Percentiles rank a stretch among this genome's conserved stretches.
Evolutionary conservation across 92 coral and sea anemone species (phyloP).

Genomic region (Epizoanthus stellaris): DNA sequence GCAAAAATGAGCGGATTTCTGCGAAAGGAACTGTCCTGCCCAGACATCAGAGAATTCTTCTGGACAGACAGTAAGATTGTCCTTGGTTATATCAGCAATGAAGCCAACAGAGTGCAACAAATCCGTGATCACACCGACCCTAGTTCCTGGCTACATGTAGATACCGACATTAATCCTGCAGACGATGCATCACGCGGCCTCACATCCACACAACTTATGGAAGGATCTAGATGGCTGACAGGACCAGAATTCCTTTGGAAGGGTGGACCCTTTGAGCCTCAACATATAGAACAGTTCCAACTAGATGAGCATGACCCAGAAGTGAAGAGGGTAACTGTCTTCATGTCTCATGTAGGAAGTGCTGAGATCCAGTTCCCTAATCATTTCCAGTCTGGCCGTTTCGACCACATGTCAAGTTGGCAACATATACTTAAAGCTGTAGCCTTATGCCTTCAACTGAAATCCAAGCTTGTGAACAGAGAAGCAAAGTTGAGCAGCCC

Average conservation of each 20-base stretch:
- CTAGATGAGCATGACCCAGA: constrained; percentile 50
- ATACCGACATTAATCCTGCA: neutral
- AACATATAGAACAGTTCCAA: neutral
- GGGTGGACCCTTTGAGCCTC: constrained; percentile 8
- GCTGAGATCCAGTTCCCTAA: neutral
- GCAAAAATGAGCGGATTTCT: too few relatives aligned
- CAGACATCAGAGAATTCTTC: neutral
- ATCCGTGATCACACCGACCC: neutral
- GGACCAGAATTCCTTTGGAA: constrained; percentile 51
- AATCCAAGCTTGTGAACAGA: constrained; percentile 11
- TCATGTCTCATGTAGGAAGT: neutral
- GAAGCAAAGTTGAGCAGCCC: constrained; percentile 30
- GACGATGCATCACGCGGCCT: neutral
- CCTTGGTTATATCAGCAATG: neutral
- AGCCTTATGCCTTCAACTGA: constrained; percentile 21
- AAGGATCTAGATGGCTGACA: too few relatives aligned
- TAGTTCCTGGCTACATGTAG: neutral
- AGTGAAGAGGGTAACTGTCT: constrained; percentile 20
- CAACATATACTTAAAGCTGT: constrained; percentile 4
- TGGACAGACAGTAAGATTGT: neutral
- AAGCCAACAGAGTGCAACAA: neutral
- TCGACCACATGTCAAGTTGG: constrained; percentile 51
- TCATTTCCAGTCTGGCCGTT: neutral
- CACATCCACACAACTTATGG: neutral
- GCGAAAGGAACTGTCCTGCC: too few relatives aligned